These are phyloP conservation scores for Drosophila kikkawai DNA, from an alignment of 1,140 invertebrate species.

Conservation along the genomic window DNA sequence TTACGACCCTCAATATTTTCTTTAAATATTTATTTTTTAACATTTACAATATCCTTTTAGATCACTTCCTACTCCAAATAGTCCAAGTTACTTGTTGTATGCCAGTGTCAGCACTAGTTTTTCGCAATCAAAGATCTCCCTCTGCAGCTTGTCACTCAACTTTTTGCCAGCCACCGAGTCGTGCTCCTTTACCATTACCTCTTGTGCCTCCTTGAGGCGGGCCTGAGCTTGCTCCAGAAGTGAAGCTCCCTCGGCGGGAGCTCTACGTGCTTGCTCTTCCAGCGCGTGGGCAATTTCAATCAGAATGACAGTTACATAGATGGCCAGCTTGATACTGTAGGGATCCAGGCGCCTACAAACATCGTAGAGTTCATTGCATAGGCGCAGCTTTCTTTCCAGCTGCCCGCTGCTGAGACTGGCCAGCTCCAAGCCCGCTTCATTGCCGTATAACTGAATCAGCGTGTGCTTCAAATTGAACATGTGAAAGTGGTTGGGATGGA, in stretches of 20 bases:
- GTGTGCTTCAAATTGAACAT: slow-evolving; percentile 92
- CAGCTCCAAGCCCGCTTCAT: slow-evolving; percentile 87
- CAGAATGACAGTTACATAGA: slow-evolving; percentile 90
- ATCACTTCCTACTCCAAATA: background rate
- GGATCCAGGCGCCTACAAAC: slow-evolving; percentile 89
- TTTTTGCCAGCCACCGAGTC: slow-evolving; percentile 77
- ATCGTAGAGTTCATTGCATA: slow-evolving; percentile 89
- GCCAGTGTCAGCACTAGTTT: slow-evolving; percentile 41
- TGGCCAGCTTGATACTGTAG: slow-evolving; percentile 88
- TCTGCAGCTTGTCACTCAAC: slow-evolving; percentile 61
- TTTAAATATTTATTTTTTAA: background rate
- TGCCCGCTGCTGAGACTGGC: slow-evolving; percentile 86
- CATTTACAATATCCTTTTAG: background rate
- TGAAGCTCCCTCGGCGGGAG: slow-evolving; percentile 47
- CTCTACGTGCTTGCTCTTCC: slow-evolving; percentile 86
- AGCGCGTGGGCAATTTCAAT: slow-evolving; percentile 89
- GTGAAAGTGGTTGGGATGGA: slow-evolving; percentile 93
- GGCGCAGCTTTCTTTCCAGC: slow-evolving; percentile 88
- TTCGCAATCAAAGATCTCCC: slow-evolving; percentile 61
- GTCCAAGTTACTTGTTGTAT: slow-evolving; percentile 13
- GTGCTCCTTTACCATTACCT: slow-evolving; percentile 69
- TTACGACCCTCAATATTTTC: no score
- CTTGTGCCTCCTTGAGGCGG: slow-evolving; percentile 63
- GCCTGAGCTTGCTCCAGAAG: slow-evolving; percentile 35
- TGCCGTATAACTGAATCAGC: slow-evolving; percentile 91